A percentile compares a stretch with the other conserved stretches of the same genome.
Conservation (phyloP, 1,140 invertebrate species). For the Oreohelix idahoensis region DNA sequence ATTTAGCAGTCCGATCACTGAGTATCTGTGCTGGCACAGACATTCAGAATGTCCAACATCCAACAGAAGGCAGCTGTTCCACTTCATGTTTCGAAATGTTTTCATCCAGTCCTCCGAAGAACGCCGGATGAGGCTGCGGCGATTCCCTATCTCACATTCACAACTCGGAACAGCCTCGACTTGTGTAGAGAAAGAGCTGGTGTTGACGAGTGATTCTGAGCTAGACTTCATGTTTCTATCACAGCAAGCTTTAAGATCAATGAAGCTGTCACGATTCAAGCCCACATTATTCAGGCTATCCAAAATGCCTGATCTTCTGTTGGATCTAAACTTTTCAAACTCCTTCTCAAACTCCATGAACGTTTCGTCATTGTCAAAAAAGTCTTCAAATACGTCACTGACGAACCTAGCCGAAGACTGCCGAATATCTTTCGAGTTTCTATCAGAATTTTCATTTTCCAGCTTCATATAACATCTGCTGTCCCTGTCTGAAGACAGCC, state of each 20-base stretch:
- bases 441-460: not conserved
- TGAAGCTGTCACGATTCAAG: conserved; percentile 60
- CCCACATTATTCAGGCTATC: conserved; percentile 49
- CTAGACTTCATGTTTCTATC: conserved; percentile 47
- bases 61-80: conserved; percentile 48
- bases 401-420: not conserved
- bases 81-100: conserved; percentile 63
- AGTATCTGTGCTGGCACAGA: not conserved
- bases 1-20: not conserved
- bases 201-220: not conserved
- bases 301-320: conserved; percentile 55
- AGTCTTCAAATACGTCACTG: conserved; percentile 62
- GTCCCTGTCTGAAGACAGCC: not conserved
- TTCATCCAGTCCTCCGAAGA: conserved; percentile 64
- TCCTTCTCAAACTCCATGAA: conserved; percentile 68
- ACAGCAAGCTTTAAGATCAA: conserved; percentile 65
- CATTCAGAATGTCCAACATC: not conserved
- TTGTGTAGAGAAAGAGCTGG: not conserved
- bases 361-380: conserved; percentile 67
- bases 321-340: conserved; percentile 62
- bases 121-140: conserved; percentile 47
- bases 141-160: not conserved
- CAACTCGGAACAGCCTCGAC: conserved; percentile 7
- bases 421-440: not conserved
- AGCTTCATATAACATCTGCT: not conserved